Percentiles rank a stretch among this genome's conserved stretches.
phyloP scores from a whole-genome alignment of 2,113 vertebrate genomes.

The Tachysurus fulvidraco region DNA sequence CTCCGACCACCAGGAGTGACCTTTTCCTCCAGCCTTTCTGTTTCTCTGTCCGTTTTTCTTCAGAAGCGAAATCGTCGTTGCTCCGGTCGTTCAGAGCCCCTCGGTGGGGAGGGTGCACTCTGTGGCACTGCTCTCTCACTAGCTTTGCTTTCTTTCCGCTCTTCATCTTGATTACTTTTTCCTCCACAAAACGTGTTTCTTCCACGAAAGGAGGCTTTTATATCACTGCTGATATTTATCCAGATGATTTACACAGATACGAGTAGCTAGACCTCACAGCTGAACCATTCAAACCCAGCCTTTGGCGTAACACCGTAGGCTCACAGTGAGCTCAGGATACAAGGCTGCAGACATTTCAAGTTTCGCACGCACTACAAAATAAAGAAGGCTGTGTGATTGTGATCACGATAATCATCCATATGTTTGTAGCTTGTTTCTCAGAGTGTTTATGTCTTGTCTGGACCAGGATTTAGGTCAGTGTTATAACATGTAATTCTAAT shows the following conservation, averaged over 20 bases:
- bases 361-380: too few species aligned
- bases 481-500: slow-evolving; percentile 40
- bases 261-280: not conserved
- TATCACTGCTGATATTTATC: slow-evolving; percentile 7
- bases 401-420: not conserved
- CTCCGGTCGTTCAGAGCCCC: not conserved
- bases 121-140: not conserved
- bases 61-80: slow-evolving; percentile 16
- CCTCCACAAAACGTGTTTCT: slow-evolving; percentile 8
- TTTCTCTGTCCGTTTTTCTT: slow-evolving; percentile 20
- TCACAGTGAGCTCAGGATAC: not conserved
- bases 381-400: not conserved
- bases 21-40: slow-evolving; percentile 41
- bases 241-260: slow-evolving; percentile 26
- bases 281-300: not conserved
- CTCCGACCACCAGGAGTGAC: slow-evolving; percentile 45
- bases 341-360: not conserved
- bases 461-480: slow-evolving; percentile 45
- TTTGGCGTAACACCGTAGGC: not conserved
- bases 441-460: not conserved
- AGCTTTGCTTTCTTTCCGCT: slow-evolving; percentile 20
- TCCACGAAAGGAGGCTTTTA: not conserved
- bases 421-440: not conserved
- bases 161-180: slow-evolving; percentile 38
- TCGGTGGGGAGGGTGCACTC: slow-evolving; percentile 18